Percentiles rank a stretch among this genome's conserved stretches.
These are phyloP conservation scores for Chloromyia formosa DNA, from an alignment of 2,888 invertebrate genomes.

Conservation along the genomic window DNA sequence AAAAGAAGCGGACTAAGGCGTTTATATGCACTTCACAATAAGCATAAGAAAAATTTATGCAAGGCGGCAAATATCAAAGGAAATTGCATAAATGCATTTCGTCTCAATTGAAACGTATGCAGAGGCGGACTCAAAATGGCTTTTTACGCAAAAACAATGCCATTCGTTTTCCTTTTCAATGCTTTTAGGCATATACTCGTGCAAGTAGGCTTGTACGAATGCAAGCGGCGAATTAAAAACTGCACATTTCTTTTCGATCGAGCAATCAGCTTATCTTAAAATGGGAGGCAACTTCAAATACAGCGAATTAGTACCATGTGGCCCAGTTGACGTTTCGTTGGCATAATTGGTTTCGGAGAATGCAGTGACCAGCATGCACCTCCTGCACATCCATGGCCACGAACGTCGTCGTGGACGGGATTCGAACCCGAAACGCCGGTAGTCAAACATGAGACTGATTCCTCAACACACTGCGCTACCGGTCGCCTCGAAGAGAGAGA, in stretches of 20 bases:
- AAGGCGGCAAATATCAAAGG: conserved; percentile 47
- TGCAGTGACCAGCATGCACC: too few species aligned
- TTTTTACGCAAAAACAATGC: conserved; percentile 20
- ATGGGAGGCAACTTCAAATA: too few species aligned
- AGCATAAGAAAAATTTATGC: conserved; percentile 1
- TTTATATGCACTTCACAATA: not conserved
- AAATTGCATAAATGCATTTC: conserved; percentile 44
- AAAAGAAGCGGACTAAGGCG: conserved; percentile 15
- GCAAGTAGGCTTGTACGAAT: too few species aligned
- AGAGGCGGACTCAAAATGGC: conserved; percentile 26
- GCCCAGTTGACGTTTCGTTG: too few species aligned
- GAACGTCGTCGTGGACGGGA: too few species aligned
- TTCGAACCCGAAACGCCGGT: too few species aligned
- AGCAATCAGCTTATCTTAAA: not conserved
- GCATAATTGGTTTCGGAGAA: too few species aligned
- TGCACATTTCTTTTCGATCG: not conserved
- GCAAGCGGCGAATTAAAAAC: not conserved
- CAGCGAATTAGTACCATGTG: too few species aligned
- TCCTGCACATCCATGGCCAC: too few species aligned
- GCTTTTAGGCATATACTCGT: not conserved
- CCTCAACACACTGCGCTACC: too few species aligned
- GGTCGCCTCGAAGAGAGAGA: too few species aligned
- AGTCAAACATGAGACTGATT: too few species aligned
- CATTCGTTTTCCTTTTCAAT: conserved; percentile 19
- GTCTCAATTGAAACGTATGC: not conserved